Evolutionary conservation across 2,888 invertebrate genomes (phyloP).

Genomic region (Drosophila yooni): DNA sequence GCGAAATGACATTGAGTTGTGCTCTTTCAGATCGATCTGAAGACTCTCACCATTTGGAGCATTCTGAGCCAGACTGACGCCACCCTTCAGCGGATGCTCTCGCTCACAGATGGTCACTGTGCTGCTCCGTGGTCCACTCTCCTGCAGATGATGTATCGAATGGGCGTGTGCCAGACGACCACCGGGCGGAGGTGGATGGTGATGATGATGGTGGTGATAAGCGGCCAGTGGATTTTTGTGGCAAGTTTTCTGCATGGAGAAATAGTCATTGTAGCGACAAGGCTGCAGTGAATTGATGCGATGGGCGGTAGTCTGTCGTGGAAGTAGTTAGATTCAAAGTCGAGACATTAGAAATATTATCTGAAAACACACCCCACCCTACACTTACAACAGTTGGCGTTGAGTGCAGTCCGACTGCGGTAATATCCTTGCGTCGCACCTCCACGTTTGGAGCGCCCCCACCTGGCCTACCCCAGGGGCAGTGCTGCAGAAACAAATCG

Average conservation of each 20-base stretch:
- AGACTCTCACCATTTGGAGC: slow-evolving; percentile 78
- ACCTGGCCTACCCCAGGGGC: slow-evolving; percentile 92
- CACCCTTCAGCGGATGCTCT: slow-evolving; percentile 65
- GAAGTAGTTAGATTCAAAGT: neutral
- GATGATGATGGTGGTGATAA: slow-evolving; percentile 76
- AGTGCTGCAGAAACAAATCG: slow-evolving; percentile 89
- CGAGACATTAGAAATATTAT: neutral
- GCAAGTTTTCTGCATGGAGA: slow-evolving; percentile 81
- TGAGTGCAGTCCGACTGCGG: slow-evolving; percentile 88
- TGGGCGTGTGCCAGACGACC: slow-evolving; percentile 59
- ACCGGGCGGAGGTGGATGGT: slow-evolving; percentile 49
- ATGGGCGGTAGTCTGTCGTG: slow-evolving; percentile 70
- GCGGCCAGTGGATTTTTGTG: slow-evolving; percentile 72
- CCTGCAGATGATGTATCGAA: slow-evolving; percentile 72
- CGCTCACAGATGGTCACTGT: slow-evolving; percentile 80
- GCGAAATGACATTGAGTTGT: slow-evolving; percentile 89
- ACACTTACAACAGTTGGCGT: slow-evolving; percentile 86
- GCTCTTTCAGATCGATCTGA: slow-evolving; percentile 86
- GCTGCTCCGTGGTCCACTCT: slow-evolving; percentile 74
- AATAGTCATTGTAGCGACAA: slow-evolving; percentile 83
- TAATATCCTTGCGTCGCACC: slow-evolving; percentile 89
- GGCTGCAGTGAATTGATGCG: slow-evolving; percentile 81
- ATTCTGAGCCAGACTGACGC: slow-evolving; percentile 69
- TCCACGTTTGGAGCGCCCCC: slow-evolving; percentile 90
- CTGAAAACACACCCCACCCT: neutral